Conservation (phyloP, 2,888 invertebrate species). For the Cheilosia impressa region DNA sequence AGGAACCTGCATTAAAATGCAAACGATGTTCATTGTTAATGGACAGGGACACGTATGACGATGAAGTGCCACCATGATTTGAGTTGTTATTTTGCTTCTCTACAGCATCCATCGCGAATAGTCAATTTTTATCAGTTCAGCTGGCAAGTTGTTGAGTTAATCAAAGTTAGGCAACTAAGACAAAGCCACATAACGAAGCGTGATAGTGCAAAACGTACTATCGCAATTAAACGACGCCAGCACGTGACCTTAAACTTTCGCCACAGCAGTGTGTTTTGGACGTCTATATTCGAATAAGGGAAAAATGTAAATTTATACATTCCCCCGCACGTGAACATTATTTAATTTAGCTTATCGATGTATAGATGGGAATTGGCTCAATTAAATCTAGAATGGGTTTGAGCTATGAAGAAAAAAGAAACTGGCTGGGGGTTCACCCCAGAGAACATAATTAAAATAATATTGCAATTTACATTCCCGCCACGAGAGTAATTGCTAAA, state of each 20-base stretch:
- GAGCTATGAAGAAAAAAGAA: neutral
- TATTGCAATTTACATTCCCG: constrained; percentile 1
- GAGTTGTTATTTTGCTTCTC: neutral
- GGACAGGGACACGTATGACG: constrained; percentile 16
- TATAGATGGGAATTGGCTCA: neutral
- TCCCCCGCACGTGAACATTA: neutral
- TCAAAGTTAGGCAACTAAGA: neutral
- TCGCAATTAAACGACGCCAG: constrained; percentile 15
- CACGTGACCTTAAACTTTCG: constrained; percentile 27
- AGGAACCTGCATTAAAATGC: constrained; percentile 44
- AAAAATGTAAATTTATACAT: neutral
- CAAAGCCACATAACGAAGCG: neutral
- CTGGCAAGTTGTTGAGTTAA: neutral
- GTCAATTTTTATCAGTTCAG: constrained; percentile 14
- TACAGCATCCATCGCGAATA: constrained; percentile 4
- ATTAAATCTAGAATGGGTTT: neutral
- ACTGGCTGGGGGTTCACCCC: neutral
- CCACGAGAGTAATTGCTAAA: constrained; percentile 1
- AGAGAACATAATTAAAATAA: constrained; percentile 1
- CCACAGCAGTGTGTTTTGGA: neutral
- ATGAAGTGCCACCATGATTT: neutral
- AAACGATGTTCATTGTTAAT: constrained; percentile 31
- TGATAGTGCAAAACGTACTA: constrained; percentile 30
- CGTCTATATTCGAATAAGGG: neutral
- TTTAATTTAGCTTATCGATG: neutral